Conservation (phyloP, 2,888 invertebrate species). For the Brenthis ino region DNA sequence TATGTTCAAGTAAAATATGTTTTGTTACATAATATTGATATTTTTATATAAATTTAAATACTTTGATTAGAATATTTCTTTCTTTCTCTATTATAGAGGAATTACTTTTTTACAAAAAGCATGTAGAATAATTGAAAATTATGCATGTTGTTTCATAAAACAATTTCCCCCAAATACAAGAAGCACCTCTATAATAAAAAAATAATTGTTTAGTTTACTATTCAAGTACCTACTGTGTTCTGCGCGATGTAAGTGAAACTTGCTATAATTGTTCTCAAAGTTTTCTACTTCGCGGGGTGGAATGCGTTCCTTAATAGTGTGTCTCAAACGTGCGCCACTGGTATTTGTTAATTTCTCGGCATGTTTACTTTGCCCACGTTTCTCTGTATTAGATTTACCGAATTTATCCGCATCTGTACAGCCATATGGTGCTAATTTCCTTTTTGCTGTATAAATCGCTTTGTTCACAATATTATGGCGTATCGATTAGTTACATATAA, state of each 20-base stretch:
- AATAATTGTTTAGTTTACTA: conserved; percentile 26
- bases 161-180: not conserved
- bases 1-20: too few relatives aligned
- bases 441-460: conserved; percentile 22
- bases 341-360: conserved; percentile 66
- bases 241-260: conserved; percentile 28
- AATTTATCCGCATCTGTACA: conserved; percentile 58
- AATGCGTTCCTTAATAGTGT: conserved; percentile 39
- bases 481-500: not conserved
- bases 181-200: conserved; percentile 5
- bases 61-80: too few relatives aligned
- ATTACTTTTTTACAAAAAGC: too few relatives aligned
- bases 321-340: conserved; percentile 41
- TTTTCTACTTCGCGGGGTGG: conserved; percentile 37
- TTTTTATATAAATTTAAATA: too few relatives aligned
- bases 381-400: conserved; percentile 64
- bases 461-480: conserved; percentile 3
- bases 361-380: conserved; percentile 61
- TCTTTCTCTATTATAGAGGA: too few relatives aligned
- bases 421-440: conserved; percentile 47
- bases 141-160: not conserved
- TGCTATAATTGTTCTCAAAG: conserved; percentile 36
- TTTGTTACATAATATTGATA: too few relatives aligned
- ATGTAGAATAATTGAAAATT: too few relatives aligned
- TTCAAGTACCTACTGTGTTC: conserved; percentile 27